Evolutionary conservation across 2,888 invertebrate genomes (phyloP).

Genomic region (Drosophila mimetica): DNA sequence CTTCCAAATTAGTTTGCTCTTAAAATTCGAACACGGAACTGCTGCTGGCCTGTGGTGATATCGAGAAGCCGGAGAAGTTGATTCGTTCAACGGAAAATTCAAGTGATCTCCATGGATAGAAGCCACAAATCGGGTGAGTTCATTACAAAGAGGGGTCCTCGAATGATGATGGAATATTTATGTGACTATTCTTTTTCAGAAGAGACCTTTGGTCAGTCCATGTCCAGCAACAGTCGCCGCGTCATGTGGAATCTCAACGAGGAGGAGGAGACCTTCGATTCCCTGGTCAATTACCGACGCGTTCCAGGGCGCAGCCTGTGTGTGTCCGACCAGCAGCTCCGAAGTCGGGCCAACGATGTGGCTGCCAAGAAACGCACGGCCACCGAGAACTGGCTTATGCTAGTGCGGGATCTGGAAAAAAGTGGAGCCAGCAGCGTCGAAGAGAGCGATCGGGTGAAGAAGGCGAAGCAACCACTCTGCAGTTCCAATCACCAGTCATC

Average conservation of each 20-base stretch:
- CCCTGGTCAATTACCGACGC: conserved; percentile 60
- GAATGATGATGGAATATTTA: neutral
- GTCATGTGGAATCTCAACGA: conserved; percentile 58
- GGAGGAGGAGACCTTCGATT: conserved; percentile 63
- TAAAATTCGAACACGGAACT: conserved; percentile 23
- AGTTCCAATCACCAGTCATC: neutral
- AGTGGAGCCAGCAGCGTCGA: neutral
- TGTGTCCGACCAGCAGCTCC: neutral
- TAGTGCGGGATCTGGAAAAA: conserved; percentile 8
- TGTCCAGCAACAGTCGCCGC: conserved; percentile 57
- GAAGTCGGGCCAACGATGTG: neutral
- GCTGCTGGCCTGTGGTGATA: conserved; percentile 8
- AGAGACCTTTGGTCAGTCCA: conserved; percentile 41
- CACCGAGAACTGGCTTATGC: conserved; percentile 2
- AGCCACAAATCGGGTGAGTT: conserved; percentile 58
- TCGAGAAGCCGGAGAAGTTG: neutral
- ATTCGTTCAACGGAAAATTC: neutral
- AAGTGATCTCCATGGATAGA: conserved; percentile 48
- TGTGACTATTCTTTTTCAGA: conserved; percentile 24
- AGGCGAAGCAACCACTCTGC: neutral
- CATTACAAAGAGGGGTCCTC: neutral
- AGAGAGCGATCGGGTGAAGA: neutral
- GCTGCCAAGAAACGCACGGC: neutral
- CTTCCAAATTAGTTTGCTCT: conserved; percentile 19
- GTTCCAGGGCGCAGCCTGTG: conserved; percentile 5